phyloP scores from a whole-genome alignment of 2,113 vertebrate species.

The Amia ocellicauda region DNA sequence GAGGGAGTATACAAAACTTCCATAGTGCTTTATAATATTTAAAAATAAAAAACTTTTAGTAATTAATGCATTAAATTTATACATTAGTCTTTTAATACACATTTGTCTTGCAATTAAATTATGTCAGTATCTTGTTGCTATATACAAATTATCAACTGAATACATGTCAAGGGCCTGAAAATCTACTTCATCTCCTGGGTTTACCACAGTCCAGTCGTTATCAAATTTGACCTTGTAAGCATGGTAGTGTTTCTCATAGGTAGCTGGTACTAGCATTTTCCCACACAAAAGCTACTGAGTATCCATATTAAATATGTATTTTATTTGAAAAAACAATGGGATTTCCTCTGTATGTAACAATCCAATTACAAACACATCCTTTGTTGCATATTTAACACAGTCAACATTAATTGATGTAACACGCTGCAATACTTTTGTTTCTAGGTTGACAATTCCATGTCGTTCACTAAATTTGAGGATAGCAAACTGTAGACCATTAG shows the following conservation, averaged over 20 bases:
- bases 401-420: background rate
- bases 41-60: no score
- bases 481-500: background rate
- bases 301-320: constrained; percentile 19
- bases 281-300: constrained; percentile 11
- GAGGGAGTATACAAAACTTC: no score
- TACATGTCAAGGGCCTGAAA: background rate
- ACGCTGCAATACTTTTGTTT: constrained; percentile 1
- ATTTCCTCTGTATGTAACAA: background rate
- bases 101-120: no score
- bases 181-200: constrained; percentile 14
- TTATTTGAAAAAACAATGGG: constrained; percentile 8
- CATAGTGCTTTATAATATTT: no score
- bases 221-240: constrained; percentile 15
- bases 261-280: constrained; percentile 5
- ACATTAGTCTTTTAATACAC: no score
- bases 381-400: constrained; percentile 1
- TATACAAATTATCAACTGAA: constrained; percentile 9
- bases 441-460: background rate
- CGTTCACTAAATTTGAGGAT: background rate
- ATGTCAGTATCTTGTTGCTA: no score
- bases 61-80: no score
- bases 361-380: constrained; percentile 5
- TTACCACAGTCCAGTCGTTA: constrained; percentile 1
- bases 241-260: constrained; percentile 14